These are phyloP conservation scores for Acrobasis consociella DNA, from an alignment of 2,888 invertebrate genomes.

Conservation along the genomic window DNA sequence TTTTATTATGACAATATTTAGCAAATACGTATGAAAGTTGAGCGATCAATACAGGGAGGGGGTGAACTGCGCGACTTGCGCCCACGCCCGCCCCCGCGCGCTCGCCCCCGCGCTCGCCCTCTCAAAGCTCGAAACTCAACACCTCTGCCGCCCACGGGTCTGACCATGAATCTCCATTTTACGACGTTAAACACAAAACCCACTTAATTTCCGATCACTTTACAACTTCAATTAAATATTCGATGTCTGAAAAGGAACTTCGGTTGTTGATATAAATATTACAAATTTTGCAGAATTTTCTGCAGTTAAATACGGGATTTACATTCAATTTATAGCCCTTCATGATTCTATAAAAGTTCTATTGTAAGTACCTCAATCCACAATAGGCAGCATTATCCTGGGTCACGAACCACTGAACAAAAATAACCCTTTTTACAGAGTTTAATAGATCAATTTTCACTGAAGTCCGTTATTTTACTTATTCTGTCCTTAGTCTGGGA, in stretches of 20 bases:
- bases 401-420: slow-evolving; percentile 7
- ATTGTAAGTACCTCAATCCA: slow-evolving; percentile 7
- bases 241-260: background rate
- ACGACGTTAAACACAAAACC: slow-evolving; percentile 36
- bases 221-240: background rate
- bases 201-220: background rate
- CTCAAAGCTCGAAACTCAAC: slow-evolving; percentile 54
- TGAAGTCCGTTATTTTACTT: background rate
- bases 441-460: background rate
- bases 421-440: background rate
- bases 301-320: no score
- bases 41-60: slow-evolving; percentile 72
- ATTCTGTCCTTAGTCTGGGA: background rate
- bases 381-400: slow-evolving; percentile 3
- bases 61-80: slow-evolving; percentile 58
- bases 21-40: slow-evolving; percentile 66
- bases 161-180: slow-evolving; percentile 49
- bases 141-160: slow-evolving; percentile 63
- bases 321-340: no score
- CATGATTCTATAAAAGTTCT: background rate
- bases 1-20: slow-evolving; percentile 62
- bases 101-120: slow-evolving; percentile 40
- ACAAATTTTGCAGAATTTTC: background rate
- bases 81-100: slow-evolving; percentile 58
- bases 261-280: background rate